Evolutionary conservation across 1,140 invertebrate species (phyloP).

Genomic region (Ips typographus): DNA sequence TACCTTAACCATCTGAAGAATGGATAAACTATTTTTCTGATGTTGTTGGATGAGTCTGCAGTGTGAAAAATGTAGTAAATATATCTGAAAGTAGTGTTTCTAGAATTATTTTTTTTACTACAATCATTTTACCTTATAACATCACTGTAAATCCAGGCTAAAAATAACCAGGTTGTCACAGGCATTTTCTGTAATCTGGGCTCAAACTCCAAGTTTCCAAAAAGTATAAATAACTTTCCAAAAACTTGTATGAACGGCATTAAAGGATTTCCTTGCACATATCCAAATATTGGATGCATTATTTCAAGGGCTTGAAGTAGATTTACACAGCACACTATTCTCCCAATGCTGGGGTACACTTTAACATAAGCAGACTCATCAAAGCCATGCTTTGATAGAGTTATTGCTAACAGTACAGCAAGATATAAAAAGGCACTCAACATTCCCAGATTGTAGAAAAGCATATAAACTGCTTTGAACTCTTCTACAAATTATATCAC

Average conservation of each 20-base stretch:
- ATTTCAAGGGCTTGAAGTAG: slow-evolving; percentile 84
- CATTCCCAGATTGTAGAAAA: slow-evolving; percentile 90
- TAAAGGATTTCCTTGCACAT: slow-evolving; percentile 73
- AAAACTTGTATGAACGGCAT: slow-evolving; percentile 70
- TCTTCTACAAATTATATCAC: slow-evolving; percentile 64
- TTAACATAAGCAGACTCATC: slow-evolving; percentile 13
- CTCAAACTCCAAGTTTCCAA: slow-evolving; percentile 81
- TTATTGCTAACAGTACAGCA: slow-evolving; percentile 69
- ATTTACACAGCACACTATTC: slow-evolving; percentile 80
- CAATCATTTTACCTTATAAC: slow-evolving; percentile 65
- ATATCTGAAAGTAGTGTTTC: slow-evolving; percentile 63
- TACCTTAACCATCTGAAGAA: slow-evolving; percentile 91
- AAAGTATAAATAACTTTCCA: slow-evolving; percentile 79
- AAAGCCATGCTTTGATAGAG: slow-evolving; percentile 68
- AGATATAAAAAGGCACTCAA: slow-evolving; percentile 86
- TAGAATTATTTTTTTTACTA: slow-evolving; percentile 6
- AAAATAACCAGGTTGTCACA: slow-evolving; percentile 83
- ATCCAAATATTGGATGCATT: slow-evolving; percentile 85
- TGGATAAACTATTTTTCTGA: slow-evolving; percentile 50
- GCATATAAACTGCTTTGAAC: slow-evolving; percentile 81
- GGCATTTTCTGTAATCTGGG: slow-evolving; percentile 83
- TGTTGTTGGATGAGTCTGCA: slow-evolving; percentile 67
- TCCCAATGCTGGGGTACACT: slow-evolving; percentile 62
- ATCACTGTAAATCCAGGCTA: slow-evolving; percentile 80
- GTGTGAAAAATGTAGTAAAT: slow-evolving; percentile 83